Evolutionary conservation across 2,888 invertebrate genomes (phyloP).

Genomic region (Diarsia dahlii): DNA sequence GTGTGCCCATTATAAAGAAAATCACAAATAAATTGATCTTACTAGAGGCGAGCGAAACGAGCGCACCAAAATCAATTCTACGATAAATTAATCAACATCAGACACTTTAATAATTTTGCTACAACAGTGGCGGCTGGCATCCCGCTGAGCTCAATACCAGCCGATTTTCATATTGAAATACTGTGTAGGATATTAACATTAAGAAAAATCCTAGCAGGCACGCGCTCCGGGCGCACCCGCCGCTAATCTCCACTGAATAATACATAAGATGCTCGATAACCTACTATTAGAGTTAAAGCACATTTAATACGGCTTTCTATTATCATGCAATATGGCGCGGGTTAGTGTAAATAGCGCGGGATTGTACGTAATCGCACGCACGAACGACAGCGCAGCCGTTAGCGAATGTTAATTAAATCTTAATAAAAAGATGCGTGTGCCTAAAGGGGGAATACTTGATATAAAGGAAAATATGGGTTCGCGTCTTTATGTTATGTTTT

Average conservation of each 20-base stretch:
- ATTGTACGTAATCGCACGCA: conserved; percentile 78
- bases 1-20: conserved; percentile 41
- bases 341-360: conserved; percentile 66
- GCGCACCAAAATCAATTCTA: conserved; percentile 73
- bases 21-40: conserved; percentile 64
- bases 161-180: conserved; percentile 75
- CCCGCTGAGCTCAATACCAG: conserved; percentile 69
- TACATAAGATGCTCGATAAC: conserved; percentile 89
- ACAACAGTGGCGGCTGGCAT: conserved; percentile 60
- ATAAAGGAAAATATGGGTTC: conserved; percentile 65
- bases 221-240: conserved; percentile 76
- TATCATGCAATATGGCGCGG: conserved; percentile 77
- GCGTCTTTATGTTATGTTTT: conserved; percentile 61
- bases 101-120: conserved; percentile 76
- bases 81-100: conserved; percentile 79
- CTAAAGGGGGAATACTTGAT: conserved; percentile 74
- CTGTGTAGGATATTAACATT: conserved; percentile 77
- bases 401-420: conserved; percentile 85
- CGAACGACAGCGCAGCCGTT: conserved; percentile 77
- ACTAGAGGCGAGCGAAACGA: conserved; percentile 57
- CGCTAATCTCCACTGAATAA: conserved; percentile 89
- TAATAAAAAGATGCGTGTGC: conserved; percentile 80
- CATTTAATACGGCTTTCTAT: conserved; percentile 86
- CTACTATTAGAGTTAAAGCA: conserved; percentile 86
- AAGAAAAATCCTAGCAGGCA: conserved; percentile 81